A percentile compares a stretch with the other conserved stretches of the same genome.
phyloP scores from a whole-genome alignment of 2,888 invertebrate genomes.

The Drosophila picticornis region DNA sequence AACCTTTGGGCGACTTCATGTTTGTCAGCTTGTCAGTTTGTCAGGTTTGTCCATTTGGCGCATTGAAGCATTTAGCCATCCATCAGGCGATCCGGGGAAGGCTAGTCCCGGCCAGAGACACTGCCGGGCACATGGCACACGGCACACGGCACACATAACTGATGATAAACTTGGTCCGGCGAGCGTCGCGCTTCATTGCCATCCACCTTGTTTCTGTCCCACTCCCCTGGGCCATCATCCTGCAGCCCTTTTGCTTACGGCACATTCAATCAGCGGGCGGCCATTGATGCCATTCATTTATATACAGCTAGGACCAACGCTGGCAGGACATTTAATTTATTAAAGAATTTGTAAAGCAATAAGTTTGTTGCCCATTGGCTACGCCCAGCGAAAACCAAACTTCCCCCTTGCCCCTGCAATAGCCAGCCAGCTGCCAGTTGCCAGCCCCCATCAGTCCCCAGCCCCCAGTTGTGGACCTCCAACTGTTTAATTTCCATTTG shows the following conservation, averaged over 20 bases:
- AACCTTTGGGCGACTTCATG: slow-evolving; percentile 15
- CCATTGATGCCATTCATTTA: slow-evolving; percentile 55
- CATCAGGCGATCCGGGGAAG: slow-evolving; percentile 53
- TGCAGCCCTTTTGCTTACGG: neutral
- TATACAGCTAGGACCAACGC: slow-evolving; percentile 31
- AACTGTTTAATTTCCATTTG: slow-evolving; percentile 32
- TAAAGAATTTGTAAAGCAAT: slow-evolving; percentile 81
- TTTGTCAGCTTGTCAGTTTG: slow-evolving; percentile 51
- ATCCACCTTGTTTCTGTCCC: neutral
- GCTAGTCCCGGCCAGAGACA: slow-evolving; percentile 15
- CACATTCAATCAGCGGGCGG: slow-evolving; percentile 46
- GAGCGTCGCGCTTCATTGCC: slow-evolving; percentile 17
- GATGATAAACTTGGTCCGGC: slow-evolving; percentile 69
- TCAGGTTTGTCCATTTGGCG: slow-evolving; percentile 51
- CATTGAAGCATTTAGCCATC: slow-evolving; percentile 70
- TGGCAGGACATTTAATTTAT: slow-evolving; percentile 76
- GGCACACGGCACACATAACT: slow-evolving; percentile 57
- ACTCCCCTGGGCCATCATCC: neutral
- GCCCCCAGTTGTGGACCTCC: neutral
- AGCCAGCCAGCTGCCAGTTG: neutral
- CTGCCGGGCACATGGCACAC: slow-evolving; percentile 11
- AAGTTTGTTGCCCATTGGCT: slow-evolving; percentile 61
- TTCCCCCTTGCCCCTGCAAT: neutral
- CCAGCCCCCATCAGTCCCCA: neutral
- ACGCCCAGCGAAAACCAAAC: slow-evolving; percentile 24